Conservation (phyloP, 2,888 invertebrate genomes). For the Microchrysa polita region DNA sequence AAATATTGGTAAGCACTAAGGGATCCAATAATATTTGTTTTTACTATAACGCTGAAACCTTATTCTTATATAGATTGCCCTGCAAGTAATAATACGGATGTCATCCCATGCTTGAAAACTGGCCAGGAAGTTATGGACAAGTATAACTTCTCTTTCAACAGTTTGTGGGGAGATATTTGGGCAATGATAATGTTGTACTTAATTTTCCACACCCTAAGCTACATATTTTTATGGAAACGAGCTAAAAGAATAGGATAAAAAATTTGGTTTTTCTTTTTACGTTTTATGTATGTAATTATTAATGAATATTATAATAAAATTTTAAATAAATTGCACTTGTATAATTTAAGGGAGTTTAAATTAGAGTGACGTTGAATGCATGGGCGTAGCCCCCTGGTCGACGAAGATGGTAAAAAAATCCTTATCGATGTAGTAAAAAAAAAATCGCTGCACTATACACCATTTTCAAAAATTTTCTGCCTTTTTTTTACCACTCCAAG, state of each 20-base stretch:
- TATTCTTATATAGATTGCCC: slow-evolving; percentile 70
- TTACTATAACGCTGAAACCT: slow-evolving; percentile 17
- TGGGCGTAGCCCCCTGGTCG: too few species aligned
- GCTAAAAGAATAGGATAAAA: slow-evolving; percentile 55
- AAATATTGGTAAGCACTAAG: slow-evolving; percentile 58
- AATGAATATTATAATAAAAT: too few species aligned
- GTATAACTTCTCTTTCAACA: slow-evolving; percentile 74
- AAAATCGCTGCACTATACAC: too few species aligned
- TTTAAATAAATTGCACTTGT: too few species aligned
- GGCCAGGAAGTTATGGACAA: slow-evolving; percentile 77
- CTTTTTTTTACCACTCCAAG: too few species aligned
- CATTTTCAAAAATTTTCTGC: too few species aligned
- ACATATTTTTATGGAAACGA: slow-evolving; percentile 73
- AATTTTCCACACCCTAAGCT: slow-evolving; percentile 76
- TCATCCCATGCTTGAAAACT: slow-evolving; percentile 76
- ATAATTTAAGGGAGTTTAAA: too few species aligned
- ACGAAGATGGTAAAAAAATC: too few species aligned
- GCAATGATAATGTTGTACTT: slow-evolving; percentile 74
- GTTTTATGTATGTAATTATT: too few species aligned
- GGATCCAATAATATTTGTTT: neutral
- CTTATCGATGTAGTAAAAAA: too few species aligned
- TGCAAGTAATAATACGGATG: slow-evolving; percentile 63
- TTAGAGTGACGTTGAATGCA: too few species aligned
- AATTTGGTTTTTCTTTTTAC: neutral
- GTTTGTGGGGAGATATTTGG: slow-evolving; percentile 73